These are phyloP conservation scores for Pseudorasbora parva DNA, from an alignment of 2,113 vertebrate genomes.

Conservation along the genomic window DNA sequence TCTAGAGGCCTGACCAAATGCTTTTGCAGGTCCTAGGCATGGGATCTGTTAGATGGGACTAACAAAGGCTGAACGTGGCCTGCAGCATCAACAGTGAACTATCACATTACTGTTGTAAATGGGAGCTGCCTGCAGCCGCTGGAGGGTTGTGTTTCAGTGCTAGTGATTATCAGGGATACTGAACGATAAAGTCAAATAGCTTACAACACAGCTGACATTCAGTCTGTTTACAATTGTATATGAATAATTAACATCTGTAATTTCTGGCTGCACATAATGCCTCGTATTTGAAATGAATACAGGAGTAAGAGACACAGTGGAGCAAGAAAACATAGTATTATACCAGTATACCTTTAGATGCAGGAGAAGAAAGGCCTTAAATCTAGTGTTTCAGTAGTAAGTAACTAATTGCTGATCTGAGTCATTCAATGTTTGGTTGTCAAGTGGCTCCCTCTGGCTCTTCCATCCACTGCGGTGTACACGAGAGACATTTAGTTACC, in stretches of 20 bases:
- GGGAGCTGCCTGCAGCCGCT: neutral
- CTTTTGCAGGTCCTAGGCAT: neutral
- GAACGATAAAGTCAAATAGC: neutral
- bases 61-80: constrained; percentile 8
- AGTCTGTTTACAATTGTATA: neutral
- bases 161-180: neutral
- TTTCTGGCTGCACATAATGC: neutral
- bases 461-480: neutral
- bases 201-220: neutral
- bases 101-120: constrained; percentile 16
- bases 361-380: neutral
- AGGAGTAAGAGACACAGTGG: neutral
- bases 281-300: neutral
- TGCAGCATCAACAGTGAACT: constrained; percentile 17
- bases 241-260: neutral
- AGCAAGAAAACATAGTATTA: neutral
- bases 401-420: neutral
- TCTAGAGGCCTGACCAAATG: neutral
- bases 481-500: neutral
- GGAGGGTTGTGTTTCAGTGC: neutral
- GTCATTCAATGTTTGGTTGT: neutral
- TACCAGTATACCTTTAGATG: neutral
- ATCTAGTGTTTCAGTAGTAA: constrained; percentile 7
- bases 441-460: neutral
- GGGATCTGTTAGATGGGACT: constrained; percentile 4